A percentile compares a stretch with the other conserved stretches of the same genome.
These are phyloP conservation scores for Platorchestia sp. DNA, from an alignment of 1,140 invertebrate species.

Conservation along the genomic window DNA sequence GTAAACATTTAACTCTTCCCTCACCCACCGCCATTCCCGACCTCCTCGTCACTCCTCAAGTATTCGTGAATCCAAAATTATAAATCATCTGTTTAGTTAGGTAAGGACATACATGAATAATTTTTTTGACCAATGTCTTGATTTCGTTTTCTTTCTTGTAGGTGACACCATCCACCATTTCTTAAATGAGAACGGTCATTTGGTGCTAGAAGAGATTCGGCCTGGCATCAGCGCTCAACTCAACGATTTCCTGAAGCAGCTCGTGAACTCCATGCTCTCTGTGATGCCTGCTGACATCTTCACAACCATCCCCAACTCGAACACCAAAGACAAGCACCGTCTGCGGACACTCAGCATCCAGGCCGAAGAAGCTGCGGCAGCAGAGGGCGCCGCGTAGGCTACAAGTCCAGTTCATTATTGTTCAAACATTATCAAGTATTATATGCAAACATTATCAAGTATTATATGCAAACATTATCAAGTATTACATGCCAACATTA, in stretches of 20 bases:
- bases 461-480: not conserved
- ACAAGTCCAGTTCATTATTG: no score
- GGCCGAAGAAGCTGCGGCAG: not conserved
- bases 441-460: no score
- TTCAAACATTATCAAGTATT: no score
- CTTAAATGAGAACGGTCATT: slow-evolving; percentile 40
- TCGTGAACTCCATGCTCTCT: slow-evolving; percentile 30
- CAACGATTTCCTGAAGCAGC: slow-evolving; percentile 36
- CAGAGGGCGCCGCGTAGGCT: not conserved
- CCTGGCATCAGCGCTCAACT: slow-evolving; percentile 32
- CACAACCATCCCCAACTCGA: not conserved
- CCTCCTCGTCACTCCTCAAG: not conserved
- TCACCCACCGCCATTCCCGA: no score
- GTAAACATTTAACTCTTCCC: no score
- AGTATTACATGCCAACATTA: not conserved
- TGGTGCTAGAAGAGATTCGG: slow-evolving; percentile 35
- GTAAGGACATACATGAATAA: not conserved
- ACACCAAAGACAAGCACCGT: slow-evolving; percentile 42
- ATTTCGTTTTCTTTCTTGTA: not conserved
- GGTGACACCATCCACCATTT: slow-evolving; percentile 48
- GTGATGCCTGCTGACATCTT: slow-evolving; percentile 47
- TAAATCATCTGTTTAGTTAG: not conserved
- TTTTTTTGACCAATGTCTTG: not conserved
- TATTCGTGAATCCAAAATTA: not conserved
- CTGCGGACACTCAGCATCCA: slow-evolving; percentile 4